Base-by-base conservation (phyloP, 2,888 invertebrate genomes). In the Pachycephus smyrnensis region DNA sequence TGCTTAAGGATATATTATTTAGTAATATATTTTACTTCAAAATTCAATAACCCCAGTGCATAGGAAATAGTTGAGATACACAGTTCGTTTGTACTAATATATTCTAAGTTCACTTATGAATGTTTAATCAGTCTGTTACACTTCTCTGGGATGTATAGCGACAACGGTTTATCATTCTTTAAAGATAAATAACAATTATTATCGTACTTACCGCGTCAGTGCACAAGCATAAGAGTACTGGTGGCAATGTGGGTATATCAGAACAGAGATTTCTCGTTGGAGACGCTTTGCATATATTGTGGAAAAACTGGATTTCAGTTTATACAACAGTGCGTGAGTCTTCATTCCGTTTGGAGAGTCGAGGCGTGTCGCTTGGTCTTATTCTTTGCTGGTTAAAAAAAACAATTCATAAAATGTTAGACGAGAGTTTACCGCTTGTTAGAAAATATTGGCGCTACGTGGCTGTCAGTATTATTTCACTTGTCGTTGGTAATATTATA, bases 391-490 rank as follows among this genome's bases (percentile, higher is more conserved):
- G 23, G 23, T 55, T 55, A 55, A 23, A 3, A 55, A 55, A 55
- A 23, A 55, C n/a, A 55, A 55, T 55, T 23, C 0, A 9, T 23
- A 23, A 55, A 55, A 55, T 55, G 55, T 55, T 55, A 9, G 23
- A 55, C 9, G 23, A 55, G 55, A 71, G 71, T 55, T 81, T 92
- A 78, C 92, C 92, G 30, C 92, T 92, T 85, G 89, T 91, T 81
- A 85, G 85, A 40, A 89, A 91, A 77, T 90, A 92, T 80, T 91
- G 92, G 90, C 88, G 89, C 37, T 90, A 91, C 82, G 83, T 92
- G 76, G 79, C 89, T 3, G 83, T 91, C 11, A 87, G 86, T 23
- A 71, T 91, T 30, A 76, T 90, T 3, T 86, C 89, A 69, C 90
- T 87, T 80, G 69, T 89, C 55, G 40, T 86, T 68, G 77, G 79